Evolutionary conservation across 2,888 invertebrate genomes (phyloP).

Genomic region (Halictus quadricinctus): DNA sequence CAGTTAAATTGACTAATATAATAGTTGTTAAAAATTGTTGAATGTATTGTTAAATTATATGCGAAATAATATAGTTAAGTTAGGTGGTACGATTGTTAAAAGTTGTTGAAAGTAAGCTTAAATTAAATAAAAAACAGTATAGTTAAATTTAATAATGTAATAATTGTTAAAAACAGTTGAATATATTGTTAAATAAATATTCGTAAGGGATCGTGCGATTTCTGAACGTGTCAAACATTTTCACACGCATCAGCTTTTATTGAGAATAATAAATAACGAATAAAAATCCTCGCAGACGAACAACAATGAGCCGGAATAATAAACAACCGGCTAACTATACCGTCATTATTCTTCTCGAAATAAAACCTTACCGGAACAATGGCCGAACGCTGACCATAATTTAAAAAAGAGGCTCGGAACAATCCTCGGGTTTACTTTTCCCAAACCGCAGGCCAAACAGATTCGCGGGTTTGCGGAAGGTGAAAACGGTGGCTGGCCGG

Average conservation of each 20-base stretch:
- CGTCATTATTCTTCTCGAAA: background rate
- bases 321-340: background rate
- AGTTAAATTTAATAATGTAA: no score
- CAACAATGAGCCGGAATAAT: background rate
- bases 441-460: constrained; percentile 78
- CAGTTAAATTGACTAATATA: no score
- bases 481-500: constrained; percentile 68
- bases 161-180: no score
- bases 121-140: no score
- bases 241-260: background rate
- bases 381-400: background rate
- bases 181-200: no score
- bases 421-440: constrained; percentile 76
- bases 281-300: background rate
- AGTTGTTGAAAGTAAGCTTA: no score
- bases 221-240: no score
- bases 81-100: no score
- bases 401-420: background rate
- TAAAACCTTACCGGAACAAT: background rate
- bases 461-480: constrained; percentile 71
- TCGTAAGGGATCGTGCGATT: no score
- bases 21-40: no score
- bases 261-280: background rate
- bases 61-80: no score
- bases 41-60: no score